A percentile compares a stretch with the other conserved stretches of the same genome.
Conservation (phyloP, 1,140 invertebrate species). For the Ooceraea biroi region DNA sequence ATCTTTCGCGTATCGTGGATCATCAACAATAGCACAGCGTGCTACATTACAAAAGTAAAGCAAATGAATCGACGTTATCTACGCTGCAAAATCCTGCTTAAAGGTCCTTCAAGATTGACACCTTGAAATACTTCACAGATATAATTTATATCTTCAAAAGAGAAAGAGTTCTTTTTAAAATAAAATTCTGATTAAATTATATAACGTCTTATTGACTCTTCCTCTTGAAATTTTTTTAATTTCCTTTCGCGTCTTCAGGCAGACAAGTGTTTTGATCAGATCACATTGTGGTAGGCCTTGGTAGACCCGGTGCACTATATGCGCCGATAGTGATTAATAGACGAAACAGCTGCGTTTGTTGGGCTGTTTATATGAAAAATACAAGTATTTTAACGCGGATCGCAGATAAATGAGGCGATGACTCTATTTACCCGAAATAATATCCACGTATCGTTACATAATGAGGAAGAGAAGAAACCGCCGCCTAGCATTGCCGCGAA, state of each 20-base stretch:
- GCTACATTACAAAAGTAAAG: background rate
- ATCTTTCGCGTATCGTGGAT: background rate
- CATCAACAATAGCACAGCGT: background rate
- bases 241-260: background rate
- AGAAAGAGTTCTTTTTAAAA: background rate
- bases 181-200: background rate
- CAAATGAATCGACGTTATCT: background rate
- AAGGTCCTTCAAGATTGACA: background rate
- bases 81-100: background rate
- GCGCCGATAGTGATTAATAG: slow-evolving; percentile 15
- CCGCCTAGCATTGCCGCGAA: background rate
- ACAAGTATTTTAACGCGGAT: slow-evolving; percentile 3
- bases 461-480: background rate
- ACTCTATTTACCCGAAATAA: slow-evolving; percentile 29
- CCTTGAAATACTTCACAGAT: background rate
- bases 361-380: slow-evolving; percentile 7
- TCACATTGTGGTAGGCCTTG: slow-evolving; percentile 12
- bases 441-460: slow-evolving; percentile 2
- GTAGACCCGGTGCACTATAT: background rate
- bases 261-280: background rate
- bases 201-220: background rate
- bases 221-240: background rate
- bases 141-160: slow-evolving; percentile 4
- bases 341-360: slow-evolving; percentile 28
- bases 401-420: slow-evolving; percentile 30